A percentile compares a stretch with the other conserved stretches of the same genome.
Conservation (phyloP, 2,888 invertebrate species). For the Macrosiphum euphorbiae region DNA sequence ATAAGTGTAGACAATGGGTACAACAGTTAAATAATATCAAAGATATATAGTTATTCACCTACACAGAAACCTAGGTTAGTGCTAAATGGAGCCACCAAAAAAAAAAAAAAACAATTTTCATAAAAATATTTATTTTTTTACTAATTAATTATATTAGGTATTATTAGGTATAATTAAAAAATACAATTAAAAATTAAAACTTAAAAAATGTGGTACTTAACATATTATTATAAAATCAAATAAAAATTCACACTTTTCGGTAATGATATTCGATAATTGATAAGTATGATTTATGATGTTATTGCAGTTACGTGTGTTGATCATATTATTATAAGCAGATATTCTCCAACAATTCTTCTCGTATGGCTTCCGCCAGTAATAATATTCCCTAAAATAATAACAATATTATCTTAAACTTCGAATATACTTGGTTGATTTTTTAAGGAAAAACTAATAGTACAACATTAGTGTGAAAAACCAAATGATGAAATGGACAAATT, state of each 20-base stretch:
- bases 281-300: not conserved
- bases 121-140: no score
- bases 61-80: no score
- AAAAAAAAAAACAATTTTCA: no score
- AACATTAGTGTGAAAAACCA: not conserved
- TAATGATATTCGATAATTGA: not conserved
- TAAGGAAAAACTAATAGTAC: not conserved
- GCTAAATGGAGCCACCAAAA: no score
- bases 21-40: no score
- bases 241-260: not conserved
- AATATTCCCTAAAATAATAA: constrained; percentile 43
- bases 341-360: constrained; percentile 44
- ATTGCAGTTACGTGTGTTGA: no score
- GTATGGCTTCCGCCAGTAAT: constrained; percentile 48
- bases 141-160: not conserved
- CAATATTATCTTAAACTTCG: not conserved
- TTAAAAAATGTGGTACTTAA: not conserved
- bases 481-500: no score
- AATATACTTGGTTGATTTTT: not conserved
- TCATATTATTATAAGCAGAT: not conserved
- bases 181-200: not conserved
- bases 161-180: not conserved
- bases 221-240: not conserved
- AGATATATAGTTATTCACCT: no score
- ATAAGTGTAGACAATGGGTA: no score